These are phyloP conservation scores for Gadopsis bispinosus DNA, from an alignment of 2,797 vertebrate species.

Conservation along the genomic window DNA sequence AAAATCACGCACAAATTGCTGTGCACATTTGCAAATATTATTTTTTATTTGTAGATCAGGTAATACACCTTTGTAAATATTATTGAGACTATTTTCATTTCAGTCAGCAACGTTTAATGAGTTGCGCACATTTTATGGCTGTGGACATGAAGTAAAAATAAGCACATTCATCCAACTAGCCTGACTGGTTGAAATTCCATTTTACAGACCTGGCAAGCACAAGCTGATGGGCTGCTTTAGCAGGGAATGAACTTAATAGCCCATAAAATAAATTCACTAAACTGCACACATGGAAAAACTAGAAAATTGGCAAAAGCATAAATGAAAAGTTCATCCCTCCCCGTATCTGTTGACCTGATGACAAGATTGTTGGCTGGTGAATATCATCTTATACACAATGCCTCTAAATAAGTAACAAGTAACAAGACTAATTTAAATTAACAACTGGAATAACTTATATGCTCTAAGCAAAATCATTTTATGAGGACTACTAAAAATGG, in stretches of 20 bases:
- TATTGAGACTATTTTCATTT: too few relatives aligned
- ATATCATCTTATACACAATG: background rate
- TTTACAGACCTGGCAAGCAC: conserved; percentile 3
- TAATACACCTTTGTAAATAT: too few relatives aligned
- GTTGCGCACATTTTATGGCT: background rate
- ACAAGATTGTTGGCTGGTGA: background rate
- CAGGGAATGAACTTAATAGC: conserved; percentile 3
- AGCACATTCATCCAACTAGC: background rate
- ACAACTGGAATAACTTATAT: background rate
- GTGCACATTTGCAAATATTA: too few relatives aligned
- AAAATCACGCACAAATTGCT: too few relatives aligned
- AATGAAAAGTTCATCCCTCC: conserved; percentile 19
- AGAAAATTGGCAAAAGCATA: conserved; percentile 17
- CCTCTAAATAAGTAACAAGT: conserved; percentile 14
- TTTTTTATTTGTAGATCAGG: too few relatives aligned
- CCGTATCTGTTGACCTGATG: background rate
- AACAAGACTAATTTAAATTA: conserved; percentile 12
- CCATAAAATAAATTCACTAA: background rate
- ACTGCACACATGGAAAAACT: conserved; percentile 1
- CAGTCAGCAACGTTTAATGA: background rate
- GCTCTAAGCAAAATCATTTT: conserved; percentile 3
- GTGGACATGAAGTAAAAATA: background rate
- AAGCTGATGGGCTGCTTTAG: background rate
- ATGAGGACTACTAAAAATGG: background rate
- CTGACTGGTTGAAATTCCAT: background rate